phyloP scores from a whole-genome alignment of 2,113 vertebrate species.

The Baryphthengus martii region DNA sequence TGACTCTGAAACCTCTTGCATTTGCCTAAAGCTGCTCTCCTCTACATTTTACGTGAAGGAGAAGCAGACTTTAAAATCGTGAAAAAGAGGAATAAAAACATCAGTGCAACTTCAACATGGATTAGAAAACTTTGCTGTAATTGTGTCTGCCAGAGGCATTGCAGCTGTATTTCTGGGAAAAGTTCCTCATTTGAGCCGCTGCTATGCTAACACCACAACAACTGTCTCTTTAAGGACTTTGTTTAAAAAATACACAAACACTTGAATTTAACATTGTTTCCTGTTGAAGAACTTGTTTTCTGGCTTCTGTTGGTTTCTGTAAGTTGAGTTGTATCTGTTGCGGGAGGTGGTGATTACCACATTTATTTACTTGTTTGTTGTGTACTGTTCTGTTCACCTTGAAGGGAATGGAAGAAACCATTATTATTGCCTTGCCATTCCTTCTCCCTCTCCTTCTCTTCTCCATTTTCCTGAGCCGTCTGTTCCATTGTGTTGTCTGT shows the following conservation, averaged over 20 bases:
- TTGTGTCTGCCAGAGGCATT: neutral
- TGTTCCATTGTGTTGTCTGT: neutral
- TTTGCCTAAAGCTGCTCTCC: neutral
- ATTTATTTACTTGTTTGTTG: neutral
- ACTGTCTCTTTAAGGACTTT: neutral
- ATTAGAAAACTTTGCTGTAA: neutral
- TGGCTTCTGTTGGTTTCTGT: neutral
- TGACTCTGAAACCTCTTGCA: neutral
- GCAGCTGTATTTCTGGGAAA: neutral
- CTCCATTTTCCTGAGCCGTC: neutral
- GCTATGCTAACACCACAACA: neutral
- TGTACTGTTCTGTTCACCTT: neutral
- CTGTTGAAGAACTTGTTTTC: neutral
- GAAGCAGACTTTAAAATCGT: neutral
- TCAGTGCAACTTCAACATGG: neutral
- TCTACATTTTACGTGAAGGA: rapidly evolving
- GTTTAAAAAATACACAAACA: neutral
- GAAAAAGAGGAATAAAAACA: neutral
- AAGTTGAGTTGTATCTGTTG: neutral
- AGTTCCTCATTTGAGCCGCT: neutral
- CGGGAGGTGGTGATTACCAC: neutral
- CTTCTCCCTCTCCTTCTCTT: neutral
- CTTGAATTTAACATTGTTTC: neutral
- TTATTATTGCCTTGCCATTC: neutral
- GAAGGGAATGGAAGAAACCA: too few species aligned